Conservation (phyloP, 2,113 vertebrate species). For the Eulemur rufifrons region DNA sequence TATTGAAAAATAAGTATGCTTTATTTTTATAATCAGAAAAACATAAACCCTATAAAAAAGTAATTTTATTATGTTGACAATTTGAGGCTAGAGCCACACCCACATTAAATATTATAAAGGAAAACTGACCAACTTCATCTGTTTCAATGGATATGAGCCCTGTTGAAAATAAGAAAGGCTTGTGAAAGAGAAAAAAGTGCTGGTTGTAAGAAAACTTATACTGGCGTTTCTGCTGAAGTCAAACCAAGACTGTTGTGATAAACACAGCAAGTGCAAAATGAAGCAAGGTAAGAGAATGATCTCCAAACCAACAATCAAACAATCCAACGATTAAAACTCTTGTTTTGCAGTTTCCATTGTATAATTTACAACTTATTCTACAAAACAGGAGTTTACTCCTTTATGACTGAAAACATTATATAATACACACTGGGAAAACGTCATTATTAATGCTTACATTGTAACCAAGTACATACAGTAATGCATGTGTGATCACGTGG, state of each 20-base stretch:
- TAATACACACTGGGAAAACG: background rate
- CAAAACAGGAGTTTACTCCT: background rate
- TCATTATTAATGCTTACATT: background rate
- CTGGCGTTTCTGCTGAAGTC: background rate
- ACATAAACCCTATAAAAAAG: background rate
- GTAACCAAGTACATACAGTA: background rate
- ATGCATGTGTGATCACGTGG: background rate
- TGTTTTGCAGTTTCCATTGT: no score
- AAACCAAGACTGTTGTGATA: background rate
- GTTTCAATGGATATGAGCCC: background rate
- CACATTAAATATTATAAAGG: background rate
- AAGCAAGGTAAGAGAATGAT: background rate
- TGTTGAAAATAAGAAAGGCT: background rate
- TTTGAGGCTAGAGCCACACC: background rate
- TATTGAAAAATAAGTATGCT: background rate
- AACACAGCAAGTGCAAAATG: background rate
- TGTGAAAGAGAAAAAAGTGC: background rate
- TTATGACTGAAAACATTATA: background rate
- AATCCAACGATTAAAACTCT: no score
- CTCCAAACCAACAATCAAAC: background rate
- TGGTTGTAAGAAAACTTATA: background rate
- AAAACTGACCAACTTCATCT: background rate
- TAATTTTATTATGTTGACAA: background rate
- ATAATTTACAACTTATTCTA: background rate
- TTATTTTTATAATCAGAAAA: constrained; percentile 16